phyloP scores from a whole-genome alignment of 2,797 vertebrate genomes.

The Lindbergichthys nudifrons region DNA sequence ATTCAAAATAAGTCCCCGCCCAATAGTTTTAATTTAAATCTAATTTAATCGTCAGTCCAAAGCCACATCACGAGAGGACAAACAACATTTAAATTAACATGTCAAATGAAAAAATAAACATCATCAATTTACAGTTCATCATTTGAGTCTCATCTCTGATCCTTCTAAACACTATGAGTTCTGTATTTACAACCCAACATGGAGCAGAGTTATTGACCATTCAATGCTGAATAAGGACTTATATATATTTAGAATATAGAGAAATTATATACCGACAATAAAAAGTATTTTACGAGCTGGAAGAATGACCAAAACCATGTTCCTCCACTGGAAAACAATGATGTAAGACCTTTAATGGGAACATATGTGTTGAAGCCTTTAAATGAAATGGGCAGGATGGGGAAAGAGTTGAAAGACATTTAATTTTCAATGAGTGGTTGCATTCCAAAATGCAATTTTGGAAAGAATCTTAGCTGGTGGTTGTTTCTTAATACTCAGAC shows the following conservation, averaged over 20 bases:
- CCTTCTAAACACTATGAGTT: not conserved
- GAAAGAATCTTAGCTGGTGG: conserved; percentile 29
- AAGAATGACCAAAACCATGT: not conserved
- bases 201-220: not conserved
- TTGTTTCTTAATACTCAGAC: conserved; percentile 3
- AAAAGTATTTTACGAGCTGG: not conserved
- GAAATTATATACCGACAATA: conserved; percentile 24
- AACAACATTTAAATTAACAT: conserved; percentile 30
- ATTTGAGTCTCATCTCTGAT: not conserved
- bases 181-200: not conserved
- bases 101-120: conserved; percentile 20
- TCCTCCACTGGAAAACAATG: conserved; percentile 27
- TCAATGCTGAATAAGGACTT: not conserved
- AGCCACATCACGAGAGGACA: conserved; percentile 2
- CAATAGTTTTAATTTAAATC: conserved; percentile 2
- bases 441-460: conserved; percentile 35
- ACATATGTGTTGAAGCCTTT: not conserved
- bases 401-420: conserved; percentile 22
- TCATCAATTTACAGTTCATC: not conserved
- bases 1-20: conserved; percentile 4
- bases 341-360: conserved; percentile 17
- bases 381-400: conserved; percentile 27
- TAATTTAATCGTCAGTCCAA: conserved; percentile 10
- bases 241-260: not conserved
- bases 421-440: conserved; percentile 24